Evolutionary conservation across 1,140 invertebrate genomes (phyloP).

Genomic region (Galendromus occidentalis): DNA sequence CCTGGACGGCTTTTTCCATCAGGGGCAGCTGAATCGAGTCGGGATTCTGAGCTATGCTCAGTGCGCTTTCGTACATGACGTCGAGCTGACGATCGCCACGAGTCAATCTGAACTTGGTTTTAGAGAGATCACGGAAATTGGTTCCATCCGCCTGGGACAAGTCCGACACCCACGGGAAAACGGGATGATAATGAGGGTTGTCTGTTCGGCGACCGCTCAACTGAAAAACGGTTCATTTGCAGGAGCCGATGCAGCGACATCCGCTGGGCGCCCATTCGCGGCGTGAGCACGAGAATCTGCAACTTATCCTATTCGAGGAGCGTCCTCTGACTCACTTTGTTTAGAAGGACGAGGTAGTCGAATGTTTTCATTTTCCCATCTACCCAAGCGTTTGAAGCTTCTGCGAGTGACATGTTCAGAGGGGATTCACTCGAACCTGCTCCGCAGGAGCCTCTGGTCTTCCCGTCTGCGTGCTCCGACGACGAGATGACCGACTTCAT

Average conservation of each 20-base stretch:
- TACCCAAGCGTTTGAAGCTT: constrained; percentile 44
- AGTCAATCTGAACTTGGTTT: constrained; percentile 84
- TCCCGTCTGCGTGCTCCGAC: neutral
- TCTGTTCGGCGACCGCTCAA: constrained; percentile 50
- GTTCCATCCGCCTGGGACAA: constrained; percentile 54
- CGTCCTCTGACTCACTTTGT: constrained; percentile 29
- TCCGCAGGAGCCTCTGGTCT: neutral
- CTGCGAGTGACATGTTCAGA: constrained; percentile 7
- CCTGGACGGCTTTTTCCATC: constrained; percentile 24
- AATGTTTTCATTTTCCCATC: constrained; percentile 65
- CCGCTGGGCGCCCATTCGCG: too few species aligned
- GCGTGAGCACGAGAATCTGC: too few species aligned
- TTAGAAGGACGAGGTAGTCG: constrained; percentile 73
- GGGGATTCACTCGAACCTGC: neutral
- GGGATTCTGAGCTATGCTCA: neutral
- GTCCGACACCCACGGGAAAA: constrained; percentile 92
- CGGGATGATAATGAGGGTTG: constrained; percentile 78
- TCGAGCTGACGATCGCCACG: constrained; percentile 90
- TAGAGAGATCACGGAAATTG: constrained; percentile 74
- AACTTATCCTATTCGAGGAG: too few species aligned
- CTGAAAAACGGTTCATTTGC: constrained; percentile 24
- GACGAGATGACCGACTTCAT: neutral
- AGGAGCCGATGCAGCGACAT: too few species aligned
- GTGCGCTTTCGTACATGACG: constrained; percentile 50
- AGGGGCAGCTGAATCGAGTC: neutral